These are phyloP conservation scores for Macrophya annulata DNA, from an alignment of 2,888 invertebrate species.

Conservation along the genomic window DNA sequence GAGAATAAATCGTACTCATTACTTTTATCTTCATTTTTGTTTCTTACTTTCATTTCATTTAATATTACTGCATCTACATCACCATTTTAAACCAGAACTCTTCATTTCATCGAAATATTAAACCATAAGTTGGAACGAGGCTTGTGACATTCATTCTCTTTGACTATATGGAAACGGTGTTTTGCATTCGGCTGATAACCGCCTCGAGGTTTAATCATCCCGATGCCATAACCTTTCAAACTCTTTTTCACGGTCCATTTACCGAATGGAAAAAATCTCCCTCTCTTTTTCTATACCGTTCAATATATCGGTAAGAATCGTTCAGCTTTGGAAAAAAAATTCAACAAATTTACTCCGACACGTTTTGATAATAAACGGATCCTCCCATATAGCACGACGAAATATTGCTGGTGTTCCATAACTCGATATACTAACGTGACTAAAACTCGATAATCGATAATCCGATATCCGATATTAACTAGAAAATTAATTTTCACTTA, in stretches of 20 bases:
- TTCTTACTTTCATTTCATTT: neutral
- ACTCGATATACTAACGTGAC: neutral
- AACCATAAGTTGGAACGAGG: neutral
- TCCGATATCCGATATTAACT: neutral
- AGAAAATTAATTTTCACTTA: neutral
- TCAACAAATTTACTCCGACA: neutral
- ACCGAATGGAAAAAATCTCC: neutral
- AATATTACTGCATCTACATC: neutral
- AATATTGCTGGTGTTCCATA: neutral
- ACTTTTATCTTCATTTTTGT: neutral
- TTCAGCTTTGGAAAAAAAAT: neutral
- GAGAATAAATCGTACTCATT: neutral
- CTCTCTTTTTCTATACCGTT: neutral
- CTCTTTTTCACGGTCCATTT: conserved; percentile 30
- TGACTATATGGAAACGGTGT: neutral
- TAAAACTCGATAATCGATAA: neutral
- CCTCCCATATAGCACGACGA: neutral
- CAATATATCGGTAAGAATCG: too few species aligned
- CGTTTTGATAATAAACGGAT: neutral
- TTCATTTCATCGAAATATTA: neutral
- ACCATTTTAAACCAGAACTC: too few species aligned
- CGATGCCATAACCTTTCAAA: conserved; percentile 19
- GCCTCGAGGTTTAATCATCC: conserved; percentile 9
- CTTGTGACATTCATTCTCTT: neutral
- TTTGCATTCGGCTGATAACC: conserved; percentile 13